Evolutionary conservation across 2,888 invertebrate species (phyloP), one percentile per base, ranked within the genome.

Genomic region (Craniophora ligustri): DNA sequence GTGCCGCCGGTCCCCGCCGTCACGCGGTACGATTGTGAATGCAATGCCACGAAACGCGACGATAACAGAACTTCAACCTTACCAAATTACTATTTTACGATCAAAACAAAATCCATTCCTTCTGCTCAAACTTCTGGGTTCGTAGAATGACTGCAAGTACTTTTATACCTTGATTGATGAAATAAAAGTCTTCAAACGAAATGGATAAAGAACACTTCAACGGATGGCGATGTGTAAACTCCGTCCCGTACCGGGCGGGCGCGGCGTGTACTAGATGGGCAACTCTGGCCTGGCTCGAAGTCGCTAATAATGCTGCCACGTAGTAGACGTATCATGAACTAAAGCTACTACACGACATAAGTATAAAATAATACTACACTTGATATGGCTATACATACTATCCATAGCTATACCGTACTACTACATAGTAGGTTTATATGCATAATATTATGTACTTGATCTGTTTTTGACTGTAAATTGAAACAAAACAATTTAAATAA

Each of bases 41-140:
- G 39, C 23, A 44, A 34, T 34, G 21, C 14, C 35, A 50, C 58
- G 50, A 44, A 57, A 31, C 28, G 18, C 44, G 21, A 40, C 57
- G 58, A 50, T 40, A 35, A 39, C n/a, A n/a, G n/a, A n/a, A n/a
- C 49, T 41, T 32, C 15, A 18, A 11, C 14, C 40, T n/a, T 16
- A 55, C 46, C 21, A 10, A n/a, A 3, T 26, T 19, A 10, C 5
- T 38, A 21, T 32, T 44, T 31, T 32, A 21, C 10, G 26, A 45
- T 54, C 15, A 31, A 10, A 56, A 39, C 28, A 39, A 21, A 36
- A 45, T 39, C 13, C 4, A 28, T 39, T 55, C 3, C 15, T 18
- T 28, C 26, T 11, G 4, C 36, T 30, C 28, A 23, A 38, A 19
- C 3, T 18, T 11, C 3, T 3, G 11, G 10, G 3, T 39, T 1